These are phyloP conservation scores for Diadumene lineata DNA, from an alignment of 92 coral and sea anemone genomes.

Conservation along the genomic window DNA sequence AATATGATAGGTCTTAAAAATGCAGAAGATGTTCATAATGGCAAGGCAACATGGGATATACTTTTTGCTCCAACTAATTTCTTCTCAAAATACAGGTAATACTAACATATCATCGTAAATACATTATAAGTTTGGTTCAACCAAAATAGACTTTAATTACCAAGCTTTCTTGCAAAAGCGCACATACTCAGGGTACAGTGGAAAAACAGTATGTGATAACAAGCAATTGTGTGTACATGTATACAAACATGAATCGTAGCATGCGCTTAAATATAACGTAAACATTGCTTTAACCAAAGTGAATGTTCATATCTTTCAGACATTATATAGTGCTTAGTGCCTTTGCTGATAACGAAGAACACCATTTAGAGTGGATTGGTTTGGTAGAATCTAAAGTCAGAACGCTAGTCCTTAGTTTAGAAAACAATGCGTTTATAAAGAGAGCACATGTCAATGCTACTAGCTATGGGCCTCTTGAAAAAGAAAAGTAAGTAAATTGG, in stretches of 20 bases:
- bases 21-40: conserved; percentile 65
- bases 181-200: no score
- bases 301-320: conserved; percentile 69
- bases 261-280: no score
- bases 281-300: no score
- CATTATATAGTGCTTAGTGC: conserved; percentile 98
- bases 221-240: no score
- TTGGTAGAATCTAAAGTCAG: conserved; percentile 91
- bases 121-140: no score
- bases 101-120: no score
- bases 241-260: no score
- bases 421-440: conserved; percentile 53
- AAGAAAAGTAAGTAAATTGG: conserved; percentile 69
- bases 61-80: conserved; percentile 86
- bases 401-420: conserved; percentile 72
- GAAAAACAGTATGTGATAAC: no score
- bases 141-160: no score
- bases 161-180: no score
- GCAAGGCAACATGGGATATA: conserved; percentile 89
- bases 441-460: conserved; percentile 92
- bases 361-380: conserved; percentile 94
- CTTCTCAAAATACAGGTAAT: conserved; percentile 96
- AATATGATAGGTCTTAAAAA: conserved; percentile 51
- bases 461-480: conserved; percentile 67
- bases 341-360: conserved; percentile 70